Conservation (phyloP, 2,113 vertebrate genomes). For the Manacus vitellinus region DNA sequence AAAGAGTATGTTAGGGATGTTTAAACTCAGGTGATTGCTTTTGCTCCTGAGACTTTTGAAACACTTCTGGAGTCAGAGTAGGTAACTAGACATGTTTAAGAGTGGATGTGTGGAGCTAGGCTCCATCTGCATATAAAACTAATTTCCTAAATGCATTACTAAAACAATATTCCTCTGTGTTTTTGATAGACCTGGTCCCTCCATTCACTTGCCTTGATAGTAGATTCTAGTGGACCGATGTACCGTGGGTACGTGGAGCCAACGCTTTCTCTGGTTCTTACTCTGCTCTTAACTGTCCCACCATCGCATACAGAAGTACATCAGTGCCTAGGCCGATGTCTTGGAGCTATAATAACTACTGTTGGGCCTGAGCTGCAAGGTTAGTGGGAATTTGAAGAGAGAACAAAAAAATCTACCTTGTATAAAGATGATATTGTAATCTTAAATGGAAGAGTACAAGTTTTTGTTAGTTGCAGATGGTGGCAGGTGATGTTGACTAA, state of each 20-base stretch:
- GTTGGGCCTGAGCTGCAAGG: constrained; percentile 97
- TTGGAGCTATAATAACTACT: constrained; percentile 97
- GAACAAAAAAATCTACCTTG: not conserved
- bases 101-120: not conserved
- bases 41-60: not conserved
- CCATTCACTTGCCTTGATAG: constrained; percentile 96
- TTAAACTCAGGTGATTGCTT: not conserved
- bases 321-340: constrained; percentile 94
- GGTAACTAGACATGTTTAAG: not conserved
- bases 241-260: constrained; percentile 98
- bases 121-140: not conserved
- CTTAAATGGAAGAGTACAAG: not conserved
- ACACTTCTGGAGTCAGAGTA: not conserved
- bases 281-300: constrained; percentile 92
- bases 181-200: constrained; percentile 92
- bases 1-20: not conserved
- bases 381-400: constrained; percentile 56
- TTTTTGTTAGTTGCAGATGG: not conserved
- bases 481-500: not conserved
- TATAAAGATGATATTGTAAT: not conserved
- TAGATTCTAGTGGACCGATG: constrained; percentile 98
- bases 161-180: not conserved
- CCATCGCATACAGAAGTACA: constrained; percentile 97
- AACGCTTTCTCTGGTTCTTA: constrained; percentile 93
- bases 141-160: not conserved